Base-by-base conservation (phyloP, 30 jellyfish, hydroid and myxozoan genomes). In the Calvadosia cruxmelitensis region DNA sequence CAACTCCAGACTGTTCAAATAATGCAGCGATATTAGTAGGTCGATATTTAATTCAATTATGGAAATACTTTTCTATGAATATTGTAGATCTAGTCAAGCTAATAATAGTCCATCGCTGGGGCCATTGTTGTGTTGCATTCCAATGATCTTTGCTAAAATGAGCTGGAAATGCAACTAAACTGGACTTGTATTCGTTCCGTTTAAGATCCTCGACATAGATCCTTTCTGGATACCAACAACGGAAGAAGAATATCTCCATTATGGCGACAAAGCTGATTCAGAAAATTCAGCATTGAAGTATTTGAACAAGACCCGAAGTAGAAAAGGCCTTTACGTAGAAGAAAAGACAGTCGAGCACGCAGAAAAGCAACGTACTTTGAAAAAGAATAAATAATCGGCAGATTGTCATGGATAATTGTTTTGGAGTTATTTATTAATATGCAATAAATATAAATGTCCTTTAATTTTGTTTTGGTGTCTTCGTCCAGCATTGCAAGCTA, bases 201-300 rank as follows among this genome's bases (percentile, higher is more conserved):
- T 67, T 27, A 33, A 91, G 99, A 90, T 83, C 34, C 68, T 91
- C 36, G 92, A 83, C 64, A 88, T 77, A 3, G 99, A 91, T 69
- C 99, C 99, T 10, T 91, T 91, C 67, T 91, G 99, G 99, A 91
- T 75, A 1, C 99, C 99, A 27, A 91, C 94, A 0, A 91, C 99
- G 0, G 99, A 91, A 48, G 99, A 91, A 53, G 99, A 91, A 63
- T 91, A 91, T 67, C 86, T 68, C 3, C 76, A 74, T 1, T 91
- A 71, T 70, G 99, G 99, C 25, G 94, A 84, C 35, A 91, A 91
- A 50, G 99, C 99, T 5, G 99, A 91, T 68, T 36, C 83, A 26
- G 99, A 91, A 53, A 91, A 91, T 61, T 94, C 73, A 63, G 99
- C 99, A 1, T 82, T 91, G 71, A 82, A 77, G 48, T 92, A 92